Base-by-base conservation (phyloP, 2,888 invertebrate species). In the Drosophila limbata region DNA sequence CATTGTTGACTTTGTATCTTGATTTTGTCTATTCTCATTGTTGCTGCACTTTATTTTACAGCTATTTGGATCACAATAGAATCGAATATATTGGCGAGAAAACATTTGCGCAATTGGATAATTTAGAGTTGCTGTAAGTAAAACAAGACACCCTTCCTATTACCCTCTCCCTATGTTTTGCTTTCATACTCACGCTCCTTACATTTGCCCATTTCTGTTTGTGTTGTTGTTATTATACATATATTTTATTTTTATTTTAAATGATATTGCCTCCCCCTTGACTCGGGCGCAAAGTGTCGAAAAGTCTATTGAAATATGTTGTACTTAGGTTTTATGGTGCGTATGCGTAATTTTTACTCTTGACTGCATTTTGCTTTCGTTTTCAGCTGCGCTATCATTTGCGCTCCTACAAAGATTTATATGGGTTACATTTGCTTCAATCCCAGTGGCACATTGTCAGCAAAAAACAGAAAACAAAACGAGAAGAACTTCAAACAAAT, bases 101-200 rank as follows among this genome's bases (percentile, higher is more conserved):
- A 66, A 91, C 93, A 59, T 94, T 94, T 84, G 84, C 90, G 13
- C 87, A 91, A 66, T 89, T 94, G 72, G 91, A 92, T 60, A 91
- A 89, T 75, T 89, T 94, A 73, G 91, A 92, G 85, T 91, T 92
- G 69, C 81, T 94, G 94, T 94, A 91, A 93, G 94, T 93, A 79
- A 63, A 69, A 65, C 50, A 31, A 21, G 44, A 65, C 37, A 53
- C 25, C 13, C 42, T 25, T 25, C 42, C 39, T 33, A 56, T 35
- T 31, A 10, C 19, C n/a, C 45, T 33, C 33, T 44, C 33, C 31
- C 5, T 52, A 13, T 47, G 25, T 25, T 40, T 40, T 62, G 66
- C 42, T 28, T 17, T 44, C 4, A 6, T 10, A 15, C 13, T 31
- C 31, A 48, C 17, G 10, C 19, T 45, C 65, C 63, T 64, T 64